These are phyloP conservation scores for Rhabdornis inornatus DNA, from an alignment of 2,113 vertebrate species.

Conservation along the genomic window DNA sequence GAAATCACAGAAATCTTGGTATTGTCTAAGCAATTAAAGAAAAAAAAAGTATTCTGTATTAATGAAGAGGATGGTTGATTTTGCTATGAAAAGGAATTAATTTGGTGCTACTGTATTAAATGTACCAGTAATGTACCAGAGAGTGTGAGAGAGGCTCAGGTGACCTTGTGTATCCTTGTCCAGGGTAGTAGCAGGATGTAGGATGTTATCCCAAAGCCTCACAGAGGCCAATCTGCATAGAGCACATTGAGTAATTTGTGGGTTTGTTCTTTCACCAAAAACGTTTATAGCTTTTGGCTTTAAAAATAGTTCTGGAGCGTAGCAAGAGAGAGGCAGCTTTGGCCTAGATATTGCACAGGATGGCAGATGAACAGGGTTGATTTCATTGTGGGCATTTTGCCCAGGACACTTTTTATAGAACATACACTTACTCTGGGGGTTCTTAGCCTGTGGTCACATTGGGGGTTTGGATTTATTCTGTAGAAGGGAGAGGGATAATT, in stretches of 20 bases:
- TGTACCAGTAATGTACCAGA: not conserved
- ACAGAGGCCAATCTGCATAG: slow-evolving; percentile 66
- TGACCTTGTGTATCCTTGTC: slow-evolving; percentile 79
- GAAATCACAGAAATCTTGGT: not conserved
- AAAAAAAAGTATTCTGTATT: not conserved
- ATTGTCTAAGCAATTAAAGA: not conserved
- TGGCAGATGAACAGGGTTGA: slow-evolving; percentile 80
- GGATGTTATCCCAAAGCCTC: slow-evolving; percentile 51
- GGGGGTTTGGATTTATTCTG: slow-evolving; percentile 66
- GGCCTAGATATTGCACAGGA: slow-evolving; percentile 69
- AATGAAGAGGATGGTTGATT: not conserved
- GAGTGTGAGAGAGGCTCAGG: not conserved
- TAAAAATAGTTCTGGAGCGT: slow-evolving; percentile 77
- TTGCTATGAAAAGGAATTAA: not conserved
- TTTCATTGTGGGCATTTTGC: slow-evolving; percentile 77
- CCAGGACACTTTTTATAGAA: slow-evolving; percentile 82
- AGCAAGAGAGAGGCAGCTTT: slow-evolving; percentile 68
- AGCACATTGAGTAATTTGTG: slow-evolving; percentile 81
- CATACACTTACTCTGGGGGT: slow-evolving; percentile 74
- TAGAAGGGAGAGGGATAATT: slow-evolving; percentile 8
- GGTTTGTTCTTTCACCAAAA: slow-evolving; percentile 82
- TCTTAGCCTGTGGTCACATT: slow-evolving; percentile 56
- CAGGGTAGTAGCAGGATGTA: slow-evolving; percentile 70
- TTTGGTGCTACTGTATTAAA: not conserved
- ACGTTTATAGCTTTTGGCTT: slow-evolving; percentile 85